Evolutionary conservation across 1,140 invertebrate genomes (phyloP).

Genomic region (Drosophila novamexicana): DNA sequence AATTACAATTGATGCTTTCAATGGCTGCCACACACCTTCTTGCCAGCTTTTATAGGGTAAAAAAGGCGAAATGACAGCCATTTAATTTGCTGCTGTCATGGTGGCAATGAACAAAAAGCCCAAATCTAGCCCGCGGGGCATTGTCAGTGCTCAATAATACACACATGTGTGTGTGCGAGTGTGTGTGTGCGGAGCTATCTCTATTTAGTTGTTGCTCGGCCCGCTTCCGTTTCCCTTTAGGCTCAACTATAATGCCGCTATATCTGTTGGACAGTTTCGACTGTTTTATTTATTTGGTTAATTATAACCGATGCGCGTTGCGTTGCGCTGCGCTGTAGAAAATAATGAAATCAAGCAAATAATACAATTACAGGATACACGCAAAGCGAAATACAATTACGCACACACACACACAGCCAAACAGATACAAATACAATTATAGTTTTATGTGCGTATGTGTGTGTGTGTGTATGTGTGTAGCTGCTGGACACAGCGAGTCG

Average conservation of each 20-base stretch:
- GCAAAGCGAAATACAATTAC: slow-evolving; percentile 80
- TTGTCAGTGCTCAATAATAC: slow-evolving; percentile 36
- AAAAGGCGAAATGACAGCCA: slow-evolving; percentile 62
- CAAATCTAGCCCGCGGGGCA: slow-evolving; percentile 65
- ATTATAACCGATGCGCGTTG: slow-evolving; percentile 65
- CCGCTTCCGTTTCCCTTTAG: slow-evolving; percentile 46
- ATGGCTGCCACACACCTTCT: neutral
- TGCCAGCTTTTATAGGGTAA: slow-evolving; percentile 27
- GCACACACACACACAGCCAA: slow-evolving; percentile 12
- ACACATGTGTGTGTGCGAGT: slow-evolving; percentile 31
- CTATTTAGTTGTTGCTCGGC: slow-evolving; percentile 24
- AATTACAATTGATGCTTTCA: slow-evolving; percentile 20
- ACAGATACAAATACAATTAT: slow-evolving; percentile 13
- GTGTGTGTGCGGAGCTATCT: slow-evolving; percentile 21
- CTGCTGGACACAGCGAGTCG: slow-evolving; percentile 11
- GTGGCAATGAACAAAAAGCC: slow-evolving; percentile 60
- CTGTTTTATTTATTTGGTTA: slow-evolving; percentile 81
- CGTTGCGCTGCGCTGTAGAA: slow-evolving; percentile 28
- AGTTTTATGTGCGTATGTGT: slow-evolving; percentile 1
- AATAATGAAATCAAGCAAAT: slow-evolving; percentile 81
- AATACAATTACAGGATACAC: slow-evolving; percentile 75
- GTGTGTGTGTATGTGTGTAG: slow-evolving; percentile 1
- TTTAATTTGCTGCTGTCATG: slow-evolving; percentile 76
- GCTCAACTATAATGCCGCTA: slow-evolving; percentile 36
- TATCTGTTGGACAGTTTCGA: slow-evolving; percentile 53